Evolutionary conservation across 2,888 invertebrate genomes (phyloP).

Genomic region (Hermaeophaga mercurialis): DNA sequence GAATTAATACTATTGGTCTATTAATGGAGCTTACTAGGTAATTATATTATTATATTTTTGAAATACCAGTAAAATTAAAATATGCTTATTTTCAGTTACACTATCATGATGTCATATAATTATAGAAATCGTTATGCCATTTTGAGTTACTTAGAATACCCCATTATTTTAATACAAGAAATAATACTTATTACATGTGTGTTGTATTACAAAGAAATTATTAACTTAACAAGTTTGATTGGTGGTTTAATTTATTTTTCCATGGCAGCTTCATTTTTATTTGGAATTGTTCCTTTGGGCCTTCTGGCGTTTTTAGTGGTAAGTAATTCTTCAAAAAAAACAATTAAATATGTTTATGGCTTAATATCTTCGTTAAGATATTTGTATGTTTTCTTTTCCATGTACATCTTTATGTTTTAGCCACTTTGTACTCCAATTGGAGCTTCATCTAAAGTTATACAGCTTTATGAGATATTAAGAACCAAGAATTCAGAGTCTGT

Average conservation of each 20-base stretch:
- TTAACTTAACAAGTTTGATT: slow-evolving; percentile 58
- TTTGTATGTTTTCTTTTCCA: slow-evolving; percentile 3
- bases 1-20: slow-evolving; percentile 70
- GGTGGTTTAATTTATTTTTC: slow-evolving; percentile 57
- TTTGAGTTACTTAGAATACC: slow-evolving; percentile 83
- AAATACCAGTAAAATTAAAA: not conserved
- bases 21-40: slow-evolving; percentile 74
- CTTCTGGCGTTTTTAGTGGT: slow-evolving; percentile 69
- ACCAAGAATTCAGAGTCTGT: slow-evolving; percentile 76
- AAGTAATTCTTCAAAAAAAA: slow-evolving; percentile 47
- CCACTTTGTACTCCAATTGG: slow-evolving; percentile 79
- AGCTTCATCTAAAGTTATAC: slow-evolving; percentile 81
- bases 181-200: slow-evolving; percentile 74
- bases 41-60: slow-evolving; percentile 10
- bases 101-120: slow-evolving; percentile 82
- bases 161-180: slow-evolving; percentile 77
- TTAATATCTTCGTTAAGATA: not conserved
- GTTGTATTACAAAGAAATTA: slow-evolving; percentile 67
- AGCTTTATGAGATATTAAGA: slow-evolving; percentile 73
- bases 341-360: not conserved
- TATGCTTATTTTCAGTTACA: slow-evolving; percentile 68
- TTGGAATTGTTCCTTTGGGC: slow-evolving; percentile 58
- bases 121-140: slow-evolving; percentile 74
- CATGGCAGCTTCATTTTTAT: slow-evolving; percentile 58
- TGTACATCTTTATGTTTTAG: slow-evolving; percentile 59